Base-by-base conservation (phyloP, 2,113 vertebrate genomes). In the Meles meles region DNA sequence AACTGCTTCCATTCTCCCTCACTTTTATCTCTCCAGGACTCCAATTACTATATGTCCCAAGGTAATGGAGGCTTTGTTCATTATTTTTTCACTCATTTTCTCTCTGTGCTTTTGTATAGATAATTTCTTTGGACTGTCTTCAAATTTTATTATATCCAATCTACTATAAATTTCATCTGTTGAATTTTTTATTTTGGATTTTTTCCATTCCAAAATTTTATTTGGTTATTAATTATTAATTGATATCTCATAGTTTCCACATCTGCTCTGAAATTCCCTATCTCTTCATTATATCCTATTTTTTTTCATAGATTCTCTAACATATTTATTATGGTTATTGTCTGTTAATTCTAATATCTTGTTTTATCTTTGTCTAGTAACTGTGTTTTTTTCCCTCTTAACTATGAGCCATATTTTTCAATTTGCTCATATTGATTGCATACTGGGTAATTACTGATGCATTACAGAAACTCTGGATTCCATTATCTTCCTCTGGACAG, bases 291-390 rank as follows among this genome's bases (percentile, higher is more conserved):
- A 39, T 74, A 21, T 11, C 3, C 3, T 42, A 47, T 71, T 95
- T 88, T 96, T 96, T 79, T 7, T 57, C 92, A 49, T 27, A 87
- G 55, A 90, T 83, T 95, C 7, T 86, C 18, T 67, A 88, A 44
- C 20, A 13, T 69, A 55, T 94, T 96, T 77, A 65, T 86, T 47
- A 52, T 37, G 14, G 4, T 79, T 92, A 86, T 91, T 79, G 20
- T 57, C 23, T 93, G 21, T 55, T 82, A 82, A 90, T 89, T 47
- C 8, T 69, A 92, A 69, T 3, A 90, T 69, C n/a, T 93, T 59
- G 2, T 88, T 97, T 97, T 85, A 1, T 77, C 29, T 92, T 88
- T 80, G 10, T 76, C 4, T 87, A 79, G 49, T 49, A 97, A 25
- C 3, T 92, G 7, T 61, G 57, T 42, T n/a, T 86, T 80, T 84